Evolutionary conservation across 1,140 invertebrate genomes (phyloP), one percentile per base, ranked within the genome.

Genomic region (Drosophila nasuta): DNA sequence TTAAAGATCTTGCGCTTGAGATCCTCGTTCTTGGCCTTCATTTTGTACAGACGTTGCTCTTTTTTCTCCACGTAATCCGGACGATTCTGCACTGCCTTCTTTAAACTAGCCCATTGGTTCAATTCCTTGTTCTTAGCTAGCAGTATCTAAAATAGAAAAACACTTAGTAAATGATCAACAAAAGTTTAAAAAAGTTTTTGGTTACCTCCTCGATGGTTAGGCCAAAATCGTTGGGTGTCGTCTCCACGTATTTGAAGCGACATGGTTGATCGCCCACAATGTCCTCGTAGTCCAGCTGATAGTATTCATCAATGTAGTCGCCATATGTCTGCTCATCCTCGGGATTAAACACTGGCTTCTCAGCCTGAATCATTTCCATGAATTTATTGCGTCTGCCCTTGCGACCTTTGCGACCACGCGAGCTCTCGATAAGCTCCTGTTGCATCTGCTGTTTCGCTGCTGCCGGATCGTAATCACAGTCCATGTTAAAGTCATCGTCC

Each of bases 291-390:
- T 98, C 97, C 72, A 99, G 93, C 77, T 96, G 95, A 90, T 99
- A 99, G 93, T 98, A 98, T 92, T 99, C 97, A 92, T 99, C 97
- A 83, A 98, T 95, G 92, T 98, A 98, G 79, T 98, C 94, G 52
- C 96, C 94, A 93, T 97, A 98, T 1, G 95, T 95, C 91, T 96
- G 95, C 48, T 97, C 93, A 65, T 94, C 93, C 65, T 94, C 93
- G 0, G 97, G 97, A 94, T 98, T 95, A 93, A 97, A 98, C 54
- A 95, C 94, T 0, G 97, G 97, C 91, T 97, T 98, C 75, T 94
- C 93, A 28, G 95, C 94, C 2, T 94, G 92, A 2, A 98, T 85
- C 28, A 96, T 94, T 86, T 96, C 94, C 38, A 95, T 95, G 77
- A 97, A 96, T 79, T 96, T 95, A 82, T 93, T 95, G 66, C 95